Base-by-base conservation (phyloP, 1,140 invertebrate genomes). In the Riptortus pedestris region DNA sequence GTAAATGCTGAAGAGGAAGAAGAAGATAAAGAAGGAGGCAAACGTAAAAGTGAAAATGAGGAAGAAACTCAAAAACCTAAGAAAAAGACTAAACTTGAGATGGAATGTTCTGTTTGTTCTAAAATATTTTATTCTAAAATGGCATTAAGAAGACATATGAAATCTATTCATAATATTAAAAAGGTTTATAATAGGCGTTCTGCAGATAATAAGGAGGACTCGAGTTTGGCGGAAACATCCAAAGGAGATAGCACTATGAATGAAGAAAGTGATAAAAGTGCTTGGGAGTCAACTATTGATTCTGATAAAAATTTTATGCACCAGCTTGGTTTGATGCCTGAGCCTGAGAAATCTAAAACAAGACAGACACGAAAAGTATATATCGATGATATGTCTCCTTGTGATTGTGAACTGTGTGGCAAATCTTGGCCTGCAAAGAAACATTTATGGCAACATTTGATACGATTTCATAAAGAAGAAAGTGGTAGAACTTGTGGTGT, bases 391-490 rank as follows among this genome's bases (percentile, higher is more conserved):
- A 51, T 62, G 27, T 43, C 57, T 2, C 61, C 65, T 0, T 68
- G 65, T 22, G 26, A 74, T 0, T 83, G 81, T 65, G 80, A 81
- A 62, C 78, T 82, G 0, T 83, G 81, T 64, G 77, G 76, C 0
- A 83, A 83, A 69, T 77, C 76, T 20, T 83, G 80, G 80, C 79
- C 80, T 0, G 80, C 79, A 0, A 81, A 81, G 65, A 81, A 81
- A 66, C 81, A 82, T 66, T 69, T 82, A 0, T 83, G 81, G 81
- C 81, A 83, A 67, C 81, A 83, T 69, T 72, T 83, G 22, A 83
- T 83, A 29, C 71, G 81, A 9, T 81, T 80, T 66, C 81, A 83
- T 70, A 75, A 78, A 28, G 70, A 73, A 1, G 79, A 79, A 63
- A 80, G 81, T 0, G 80, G 80, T 0, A 79, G 80, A 0, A 79